Percentiles rank a stretch among this genome's conserved stretches.
phyloP scores from a whole-genome alignment of 2,888 invertebrate genomes.

The Bruchidius siliquastri region DNA sequence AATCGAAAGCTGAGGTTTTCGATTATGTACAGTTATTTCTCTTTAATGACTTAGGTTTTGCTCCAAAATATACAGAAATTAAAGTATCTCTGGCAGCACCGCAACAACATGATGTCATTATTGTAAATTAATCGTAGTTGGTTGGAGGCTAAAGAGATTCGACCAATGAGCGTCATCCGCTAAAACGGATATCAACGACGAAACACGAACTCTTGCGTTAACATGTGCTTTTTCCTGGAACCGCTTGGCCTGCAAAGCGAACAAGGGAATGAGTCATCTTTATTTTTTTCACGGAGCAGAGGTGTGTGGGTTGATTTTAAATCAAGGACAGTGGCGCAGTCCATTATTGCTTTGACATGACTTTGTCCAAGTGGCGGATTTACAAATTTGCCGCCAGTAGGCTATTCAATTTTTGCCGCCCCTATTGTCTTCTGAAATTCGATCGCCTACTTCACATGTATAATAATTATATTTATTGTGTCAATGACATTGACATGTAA shows the following conservation, averaged over 20 bases:
- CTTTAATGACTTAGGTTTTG: too few relatives aligned
- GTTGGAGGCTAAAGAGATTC: constrained; percentile 21
- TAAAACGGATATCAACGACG: constrained; percentile 13
- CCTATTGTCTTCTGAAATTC: too few relatives aligned
- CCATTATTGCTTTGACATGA: not conserved
- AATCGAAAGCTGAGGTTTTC: too few relatives aligned
- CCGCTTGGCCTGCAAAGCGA: constrained; percentile 8
- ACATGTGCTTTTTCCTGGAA: constrained; percentile 13
- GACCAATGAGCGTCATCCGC: constrained; percentile 17
- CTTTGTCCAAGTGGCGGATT: not conserved
- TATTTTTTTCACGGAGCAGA: constrained; percentile 9
- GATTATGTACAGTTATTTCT: too few relatives aligned
- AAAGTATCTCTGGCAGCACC: constrained; percentile 11
- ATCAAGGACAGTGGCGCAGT: not conserved
- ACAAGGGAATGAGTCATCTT: constrained; percentile 15
- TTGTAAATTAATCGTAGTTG: constrained; percentile 44
- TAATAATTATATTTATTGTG: too few relatives aligned
- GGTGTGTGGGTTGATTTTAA: constrained; percentile 13
- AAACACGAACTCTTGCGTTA: not conserved
- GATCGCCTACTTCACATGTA: too few relatives aligned
- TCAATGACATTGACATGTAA: too few relatives aligned
- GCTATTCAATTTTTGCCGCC: too few relatives aligned
- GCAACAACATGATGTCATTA: constrained; percentile 42
- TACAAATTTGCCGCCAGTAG: too few relatives aligned
- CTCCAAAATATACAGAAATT: not conserved